Base-by-base conservation (phyloP, 2,797 vertebrate genomes). In the Enoplosus armatus region DNA sequence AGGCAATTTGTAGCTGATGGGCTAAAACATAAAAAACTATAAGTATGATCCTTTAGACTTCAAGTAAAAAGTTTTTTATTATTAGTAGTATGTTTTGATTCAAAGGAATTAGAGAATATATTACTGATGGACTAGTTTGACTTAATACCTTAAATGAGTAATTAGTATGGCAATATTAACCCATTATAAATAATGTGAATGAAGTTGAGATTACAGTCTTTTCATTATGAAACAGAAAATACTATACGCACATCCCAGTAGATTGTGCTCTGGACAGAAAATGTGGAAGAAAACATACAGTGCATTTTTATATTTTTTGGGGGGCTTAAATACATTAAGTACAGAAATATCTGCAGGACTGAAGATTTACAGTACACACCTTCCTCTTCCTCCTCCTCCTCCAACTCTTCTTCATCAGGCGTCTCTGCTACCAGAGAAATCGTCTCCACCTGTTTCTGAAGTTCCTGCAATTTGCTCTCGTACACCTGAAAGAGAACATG, bases 371-470 rank as follows among this genome's bases (percentile, higher is more conserved):
- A 63, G 4, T 83, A 93, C 89, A 76, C 88, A 96, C 95, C 95
- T 94, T 96, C 96, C 69, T 95, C 95, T 72, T 95, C 95, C 43
- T 97, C 97, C 8, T 97, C 97, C 7, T 99, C 98, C 8, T 98
- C 97, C n/a, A 99, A 95, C 29, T 99, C 97, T 58, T 97, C 97
- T 82, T 98, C 98, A 82, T 99, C 98, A 0, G 97, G 98, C 0
- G 97, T 98, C 91, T 99, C 98, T 1, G 98, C 97, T 39, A 96
- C 95, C 66, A 98, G 89, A 31, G 98, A 99, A n/a, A 97, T 95
- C 0, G 98, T 99, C 86, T 99, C 98, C 24, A 99, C 98, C 92
- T 99, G 98, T 94, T 98, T 99, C 95, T 99, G 98, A 60, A 99
- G 96, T 85, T 99, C 98, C 92, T 98, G 97, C 79, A 99, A 94